Conservation (phyloP, 2,888 invertebrate genomes). For the Phengaris alcon region DNA sequence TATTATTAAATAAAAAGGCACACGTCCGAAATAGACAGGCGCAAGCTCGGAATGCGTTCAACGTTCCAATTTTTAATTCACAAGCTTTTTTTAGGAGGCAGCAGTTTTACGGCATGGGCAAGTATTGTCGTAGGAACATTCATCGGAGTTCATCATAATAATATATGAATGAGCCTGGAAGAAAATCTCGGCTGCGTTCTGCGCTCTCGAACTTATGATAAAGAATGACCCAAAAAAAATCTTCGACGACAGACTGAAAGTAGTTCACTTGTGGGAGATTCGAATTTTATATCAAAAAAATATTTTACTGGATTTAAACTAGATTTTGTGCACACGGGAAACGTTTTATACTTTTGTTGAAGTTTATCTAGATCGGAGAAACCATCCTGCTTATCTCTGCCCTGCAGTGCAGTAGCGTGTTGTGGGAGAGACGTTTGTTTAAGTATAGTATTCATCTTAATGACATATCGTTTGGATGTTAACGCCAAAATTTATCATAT, state of each 20-base stretch:
- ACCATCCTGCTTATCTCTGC: neutral
- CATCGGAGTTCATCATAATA: constrained; percentile 4
- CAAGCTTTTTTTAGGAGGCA: constrained; percentile 46
- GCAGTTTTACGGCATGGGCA: constrained; percentile 41
- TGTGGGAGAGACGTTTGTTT: neutral
- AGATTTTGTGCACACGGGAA: neutral
- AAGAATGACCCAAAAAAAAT: constrained; percentile 3
- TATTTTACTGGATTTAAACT: neutral
- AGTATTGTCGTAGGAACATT: constrained; percentile 27
- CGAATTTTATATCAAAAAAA: neutral
- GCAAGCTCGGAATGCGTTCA: constrained; percentile 55
- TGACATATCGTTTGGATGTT: neutral
- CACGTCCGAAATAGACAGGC: constrained; percentile 55
- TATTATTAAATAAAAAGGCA: constrained; percentile 25
- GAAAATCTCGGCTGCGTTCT: constrained; percentile 5
- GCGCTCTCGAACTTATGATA: neutral
- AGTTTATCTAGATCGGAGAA: constrained; percentile 3
- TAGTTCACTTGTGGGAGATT: neutral
- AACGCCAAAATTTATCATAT: neutral
- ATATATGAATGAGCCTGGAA: constrained; percentile 24
- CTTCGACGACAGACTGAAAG: constrained; percentile 6
- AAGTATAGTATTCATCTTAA: neutral
- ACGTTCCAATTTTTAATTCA: constrained; percentile 57
- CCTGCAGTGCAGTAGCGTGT: neutral
- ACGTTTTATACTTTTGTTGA: neutral